Evolutionary conservation across 2,797 vertebrate species (phyloP), one percentile per base, ranked within the genome.

Genomic region (Lithobates pipiens): DNA sequence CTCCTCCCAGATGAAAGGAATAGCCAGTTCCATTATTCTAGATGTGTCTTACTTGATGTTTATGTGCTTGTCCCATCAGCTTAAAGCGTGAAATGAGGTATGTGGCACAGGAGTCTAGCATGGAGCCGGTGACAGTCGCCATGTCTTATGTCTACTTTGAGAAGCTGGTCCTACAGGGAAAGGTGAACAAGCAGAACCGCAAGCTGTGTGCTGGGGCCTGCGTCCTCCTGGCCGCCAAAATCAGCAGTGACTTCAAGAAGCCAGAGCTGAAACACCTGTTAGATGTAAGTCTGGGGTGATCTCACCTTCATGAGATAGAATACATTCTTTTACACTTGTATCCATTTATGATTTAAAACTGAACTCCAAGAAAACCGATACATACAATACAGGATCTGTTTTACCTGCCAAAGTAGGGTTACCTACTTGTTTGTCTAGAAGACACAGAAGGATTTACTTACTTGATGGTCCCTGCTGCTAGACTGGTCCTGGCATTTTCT

Each of bases 61-160:
- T 46, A 6, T 54, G 3, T 3, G 46, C 32, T 77, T 32, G 18
- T 15, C 8, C 42, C 57, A n/a, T 21, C 80, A 99, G 98, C 89
- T 91, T 99, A 84, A 99, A 99, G 91, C 94, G 97, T 86, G 98
- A 99, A 89, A 99, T 99, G 97, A 94, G 96, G 50, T 95, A 95
- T 0, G 93, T 98, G 89, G 96, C 97, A 0, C 96, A 97, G 85
- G 98, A 99, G 90, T 97, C 96, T 84, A 92, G 86, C 21, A 93
- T 99, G 69, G 98, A 99, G 95, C 98, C 98, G 0, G 97, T 97
- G 81, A 98, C 98, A 15, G 95, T 96, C 88, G 97, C 95, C 85
- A 98, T 99, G 97, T 96, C 97, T 42, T 99, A 97, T 21, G 98
- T 99, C 88, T 99, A 99, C 95, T 99, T 99, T 54, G 98, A 99